phyloP scores from a whole-genome alignment of 2,113 vertebrate genomes.

The Lophotis ruficrista region DNA sequence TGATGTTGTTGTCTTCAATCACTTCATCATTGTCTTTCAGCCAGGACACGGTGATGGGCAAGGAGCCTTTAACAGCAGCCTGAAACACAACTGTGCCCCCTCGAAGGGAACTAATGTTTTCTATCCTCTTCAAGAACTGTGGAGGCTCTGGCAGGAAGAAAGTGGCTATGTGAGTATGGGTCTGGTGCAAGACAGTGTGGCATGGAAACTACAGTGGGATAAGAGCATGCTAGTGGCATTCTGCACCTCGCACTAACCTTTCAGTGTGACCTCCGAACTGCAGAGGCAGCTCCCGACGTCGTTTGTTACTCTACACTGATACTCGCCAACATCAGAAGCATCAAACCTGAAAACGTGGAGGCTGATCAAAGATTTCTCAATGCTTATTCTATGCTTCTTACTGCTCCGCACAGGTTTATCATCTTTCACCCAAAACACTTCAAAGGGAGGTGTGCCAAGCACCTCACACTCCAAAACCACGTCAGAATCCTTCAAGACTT shows the following conservation, averaged over 20 bases:
- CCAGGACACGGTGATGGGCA: constrained; percentile 91
- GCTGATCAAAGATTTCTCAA: constrained; percentile 84
- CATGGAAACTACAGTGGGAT: not conserved
- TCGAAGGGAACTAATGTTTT: constrained; percentile 85
- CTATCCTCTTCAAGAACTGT: constrained; percentile 89
- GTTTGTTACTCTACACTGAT: constrained; percentile 91
- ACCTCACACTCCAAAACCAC: constrained; percentile 87
- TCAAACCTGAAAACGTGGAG: constrained; percentile 90
- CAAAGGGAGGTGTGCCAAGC: constrained; percentile 90
- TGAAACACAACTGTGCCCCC: constrained; percentile 86
- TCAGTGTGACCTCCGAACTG: constrained; percentile 84
- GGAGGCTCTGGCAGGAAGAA: constrained; percentile 87
- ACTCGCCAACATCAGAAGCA: constrained; percentile 85
- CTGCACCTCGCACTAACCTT: constrained; percentile 85
- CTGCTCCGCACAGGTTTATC: constrained; percentile 87
- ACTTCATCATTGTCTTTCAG: constrained; percentile 94
- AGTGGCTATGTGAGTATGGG: constrained; percentile 34
- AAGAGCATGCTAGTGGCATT: not conserved
- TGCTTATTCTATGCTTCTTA: constrained; percentile 87
- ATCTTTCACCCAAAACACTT: constrained; percentile 90
- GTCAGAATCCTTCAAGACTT: constrained; percentile 93
- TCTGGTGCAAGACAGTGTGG: not conserved
- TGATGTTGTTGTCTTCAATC: constrained; percentile 87
- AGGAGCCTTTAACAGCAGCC: constrained; percentile 89
- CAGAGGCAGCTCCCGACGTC: constrained; percentile 89